A percentile compares a stretch with the other conserved stretches of the same genome.
phyloP scores from a whole-genome alignment of 2,888 invertebrate species.

The Melieria picta region DNA sequence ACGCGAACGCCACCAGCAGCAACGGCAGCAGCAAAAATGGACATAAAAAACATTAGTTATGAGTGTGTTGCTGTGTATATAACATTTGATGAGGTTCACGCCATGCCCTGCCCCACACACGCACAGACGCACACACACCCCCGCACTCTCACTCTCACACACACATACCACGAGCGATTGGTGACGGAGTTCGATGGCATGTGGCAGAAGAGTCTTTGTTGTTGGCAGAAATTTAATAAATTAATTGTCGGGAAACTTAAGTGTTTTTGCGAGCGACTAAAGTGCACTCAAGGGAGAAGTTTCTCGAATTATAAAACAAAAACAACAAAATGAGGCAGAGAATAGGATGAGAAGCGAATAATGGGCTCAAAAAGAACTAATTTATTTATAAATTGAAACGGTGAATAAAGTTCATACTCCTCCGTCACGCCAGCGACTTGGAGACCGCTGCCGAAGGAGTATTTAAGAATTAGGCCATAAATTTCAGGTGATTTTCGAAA shows the following conservation, averaged over 20 bases:
- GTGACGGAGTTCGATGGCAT: background rate
- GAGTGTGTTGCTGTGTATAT: background rate
- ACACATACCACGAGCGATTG: background rate
- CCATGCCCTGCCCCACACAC: background rate
- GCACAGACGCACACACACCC: too few species aligned
- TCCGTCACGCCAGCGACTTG: too few species aligned
- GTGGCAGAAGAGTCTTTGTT: background rate
- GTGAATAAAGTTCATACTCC: too few species aligned
- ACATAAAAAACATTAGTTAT: too few species aligned
- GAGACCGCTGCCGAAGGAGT: too few species aligned
- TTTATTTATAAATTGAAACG: too few species aligned
- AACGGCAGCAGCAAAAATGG: too few species aligned
- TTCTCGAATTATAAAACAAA: background rate
- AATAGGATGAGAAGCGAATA: too few species aligned
- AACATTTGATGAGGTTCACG: slow-evolving; percentile 17
- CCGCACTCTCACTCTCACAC: background rate
- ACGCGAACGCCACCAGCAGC: background rate
- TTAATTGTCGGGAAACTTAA: slow-evolving; percentile 29
- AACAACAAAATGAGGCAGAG: too few species aligned
- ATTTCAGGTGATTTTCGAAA: too few species aligned
- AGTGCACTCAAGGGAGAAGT: slow-evolving; percentile 20
- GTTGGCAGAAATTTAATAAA: slow-evolving; percentile 24
- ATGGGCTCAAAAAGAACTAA: too few species aligned
- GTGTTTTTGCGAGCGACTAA: slow-evolving; percentile 19
- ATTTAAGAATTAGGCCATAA: too few species aligned